Percentiles rank a stretch among this genome's conserved stretches.
Evolutionary conservation across 2,888 invertebrate genomes (phyloP).

Genomic region (Clunio marinus): DNA sequence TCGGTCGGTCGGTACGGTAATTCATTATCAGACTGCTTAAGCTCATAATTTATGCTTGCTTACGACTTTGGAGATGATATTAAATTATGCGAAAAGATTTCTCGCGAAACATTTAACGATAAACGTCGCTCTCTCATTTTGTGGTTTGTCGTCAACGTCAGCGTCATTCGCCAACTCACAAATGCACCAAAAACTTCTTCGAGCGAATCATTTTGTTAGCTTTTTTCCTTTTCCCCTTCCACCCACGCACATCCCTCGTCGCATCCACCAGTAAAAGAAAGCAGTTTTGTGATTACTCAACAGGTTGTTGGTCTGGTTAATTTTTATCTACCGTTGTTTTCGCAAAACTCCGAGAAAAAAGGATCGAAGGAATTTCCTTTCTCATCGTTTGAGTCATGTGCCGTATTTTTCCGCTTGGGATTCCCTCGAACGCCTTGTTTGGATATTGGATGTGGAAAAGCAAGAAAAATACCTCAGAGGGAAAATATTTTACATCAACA

Average conservation of each 20-base stretch:
- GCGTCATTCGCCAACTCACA: no score
- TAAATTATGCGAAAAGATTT: no score
- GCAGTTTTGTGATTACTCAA: not conserved
- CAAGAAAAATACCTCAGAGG: slow-evolving; percentile 2
- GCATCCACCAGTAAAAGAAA: not conserved
- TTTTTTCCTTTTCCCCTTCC: no score
- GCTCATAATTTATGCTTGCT: no score
- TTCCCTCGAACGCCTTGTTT: not conserved
- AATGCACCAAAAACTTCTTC: no score
- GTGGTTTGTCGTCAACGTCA: no score
- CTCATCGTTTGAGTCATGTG: not conserved
- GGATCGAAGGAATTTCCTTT: slow-evolving; percentile 10
- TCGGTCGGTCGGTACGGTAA: no score
- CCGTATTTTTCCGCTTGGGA: not conserved
- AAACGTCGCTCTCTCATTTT: no score
- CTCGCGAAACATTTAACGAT: no score
- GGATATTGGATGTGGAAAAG: not conserved
- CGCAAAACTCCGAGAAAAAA: not conserved
- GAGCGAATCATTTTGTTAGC: no score
- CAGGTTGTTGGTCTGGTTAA: slow-evolving; percentile 6
- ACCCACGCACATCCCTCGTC: not conserved
- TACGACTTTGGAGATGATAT: no score
- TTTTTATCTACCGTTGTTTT: not conserved
- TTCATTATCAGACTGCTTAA: no score
- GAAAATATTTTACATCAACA: slow-evolving; percentile 10